Evolutionary conservation across 2,113 vertebrate genomes (phyloP).

Genomic region (Marmota flaviventris): DNA sequence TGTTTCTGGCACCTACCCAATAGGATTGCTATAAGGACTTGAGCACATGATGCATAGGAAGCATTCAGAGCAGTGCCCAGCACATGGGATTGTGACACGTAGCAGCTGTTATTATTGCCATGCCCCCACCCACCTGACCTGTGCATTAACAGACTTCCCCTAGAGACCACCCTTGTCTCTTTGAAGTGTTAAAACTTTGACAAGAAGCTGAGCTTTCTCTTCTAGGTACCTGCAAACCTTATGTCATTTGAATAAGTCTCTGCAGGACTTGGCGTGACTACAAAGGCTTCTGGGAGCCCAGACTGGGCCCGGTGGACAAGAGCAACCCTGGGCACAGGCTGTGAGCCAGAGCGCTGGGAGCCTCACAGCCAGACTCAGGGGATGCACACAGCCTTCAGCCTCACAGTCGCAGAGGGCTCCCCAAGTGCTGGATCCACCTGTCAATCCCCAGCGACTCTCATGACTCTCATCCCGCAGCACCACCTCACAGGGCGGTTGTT

Average conservation of each 20-base stretch:
- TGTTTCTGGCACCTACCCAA: background rate
- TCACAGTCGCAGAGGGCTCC: conserved; percentile 64
- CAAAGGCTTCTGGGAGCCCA: conserved; percentile 89
- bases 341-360: conserved; percentile 57
- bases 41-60: background rate
- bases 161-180: background rate
- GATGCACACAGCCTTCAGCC: background rate
- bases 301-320: conserved; percentile 76
- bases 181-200: background rate
- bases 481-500: conserved; percentile 70
- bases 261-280: conserved; percentile 80
- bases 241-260: conserved; percentile 95
- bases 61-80: background rate
- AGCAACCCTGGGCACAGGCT: conserved; percentile 77
- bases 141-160: background rate
- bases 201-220: conserved; percentile 79
- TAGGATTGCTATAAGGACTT: background rate
- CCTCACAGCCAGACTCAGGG: conserved; percentile 80
- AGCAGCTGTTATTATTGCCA: accelerated
- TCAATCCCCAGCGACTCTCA: conserved; percentile 68
- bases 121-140: background rate
- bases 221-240: conserved; percentile 95
- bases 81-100: background rate
- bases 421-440: background rate
- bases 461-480: conserved; percentile 63